Percentiles rank a stretch among this genome's conserved stretches.
These are phyloP conservation scores for Micrastur ruficollis DNA, from an alignment of 2,797 vertebrate genomes.

Conservation along the genomic window DNA sequence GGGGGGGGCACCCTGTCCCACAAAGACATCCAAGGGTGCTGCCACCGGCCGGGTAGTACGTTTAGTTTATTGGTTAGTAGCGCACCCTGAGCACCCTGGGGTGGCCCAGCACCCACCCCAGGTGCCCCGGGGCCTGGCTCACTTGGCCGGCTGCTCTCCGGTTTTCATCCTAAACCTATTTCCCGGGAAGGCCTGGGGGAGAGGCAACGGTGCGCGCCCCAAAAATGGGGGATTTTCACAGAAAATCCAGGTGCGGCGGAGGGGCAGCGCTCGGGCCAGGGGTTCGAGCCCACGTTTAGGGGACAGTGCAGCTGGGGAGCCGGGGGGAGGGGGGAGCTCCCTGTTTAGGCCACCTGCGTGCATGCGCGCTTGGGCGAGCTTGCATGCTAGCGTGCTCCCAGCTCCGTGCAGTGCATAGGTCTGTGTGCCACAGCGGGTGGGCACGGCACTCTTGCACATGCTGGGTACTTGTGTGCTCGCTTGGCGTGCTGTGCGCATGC, in stretches of 20 bases:
- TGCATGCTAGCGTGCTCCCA: neutral
- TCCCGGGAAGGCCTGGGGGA: neutral
- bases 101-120: neutral
- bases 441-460: rapidly evolving
- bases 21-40: constrained; percentile 3
- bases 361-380: rapidly evolving
- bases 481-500: rapidly evolving
- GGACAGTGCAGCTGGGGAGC: neutral
- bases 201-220: rapidly evolving
- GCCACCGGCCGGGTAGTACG: neutral
- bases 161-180: neutral
- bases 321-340: neutral
- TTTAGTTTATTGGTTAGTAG: constrained; percentile 67
- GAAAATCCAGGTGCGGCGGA: neutral
- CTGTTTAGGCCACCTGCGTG: rapidly evolving
- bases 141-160: rapidly evolving
- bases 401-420: rapidly evolving
- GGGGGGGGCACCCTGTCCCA: neutral
- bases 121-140: neutral
- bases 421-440: rapidly evolving
- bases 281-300: neutral
- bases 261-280: neutral
- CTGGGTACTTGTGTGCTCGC: rapidly evolving
- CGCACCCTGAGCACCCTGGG: neutral
- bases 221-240: neutral